Conservation (phyloP, 2,888 invertebrate species). For the Noctua fimbriata region DNA sequence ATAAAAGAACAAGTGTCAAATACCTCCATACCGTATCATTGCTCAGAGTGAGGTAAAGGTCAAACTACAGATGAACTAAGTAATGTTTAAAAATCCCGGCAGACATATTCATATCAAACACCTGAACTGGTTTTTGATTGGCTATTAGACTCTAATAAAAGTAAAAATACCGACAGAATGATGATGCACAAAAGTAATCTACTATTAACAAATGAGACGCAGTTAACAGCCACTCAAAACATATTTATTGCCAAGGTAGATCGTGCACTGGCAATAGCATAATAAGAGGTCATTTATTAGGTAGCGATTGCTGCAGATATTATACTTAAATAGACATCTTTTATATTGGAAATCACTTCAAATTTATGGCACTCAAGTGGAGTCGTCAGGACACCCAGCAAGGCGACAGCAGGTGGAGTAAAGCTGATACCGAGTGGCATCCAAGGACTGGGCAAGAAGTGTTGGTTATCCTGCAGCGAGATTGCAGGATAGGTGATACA, state of each 20-base stretch:
- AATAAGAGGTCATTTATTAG: background rate
- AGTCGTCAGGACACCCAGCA: background rate
- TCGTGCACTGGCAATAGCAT: conserved; percentile 6
- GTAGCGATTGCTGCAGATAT: conserved; percentile 2
- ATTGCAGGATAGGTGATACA: background rate
- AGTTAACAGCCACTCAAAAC: background rate
- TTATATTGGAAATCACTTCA: background rate
- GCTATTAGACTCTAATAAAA: conserved; percentile 23
- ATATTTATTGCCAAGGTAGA: conserved; percentile 4
- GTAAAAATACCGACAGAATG: conserved; percentile 32
- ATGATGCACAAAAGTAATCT: conserved; percentile 20
- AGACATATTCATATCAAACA: conserved; percentile 4
- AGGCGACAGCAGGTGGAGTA: background rate
- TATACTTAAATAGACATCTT: background rate
- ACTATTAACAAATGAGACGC: conserved; percentile 1
- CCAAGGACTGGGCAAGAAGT: background rate
- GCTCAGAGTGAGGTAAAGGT: background rate
- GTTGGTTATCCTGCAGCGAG: background rate
- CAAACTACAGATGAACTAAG: background rate
- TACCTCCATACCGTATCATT: background rate
- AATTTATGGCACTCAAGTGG: background rate
- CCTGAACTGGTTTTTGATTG: conserved; percentile 28
- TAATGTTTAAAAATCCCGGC: background rate
- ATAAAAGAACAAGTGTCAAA: background rate
- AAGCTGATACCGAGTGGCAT: background rate